phyloP scores from a whole-genome alignment of 30 jellyfish, hydroid and myxozoan species.

The Hydra vulgaris region DNA sequence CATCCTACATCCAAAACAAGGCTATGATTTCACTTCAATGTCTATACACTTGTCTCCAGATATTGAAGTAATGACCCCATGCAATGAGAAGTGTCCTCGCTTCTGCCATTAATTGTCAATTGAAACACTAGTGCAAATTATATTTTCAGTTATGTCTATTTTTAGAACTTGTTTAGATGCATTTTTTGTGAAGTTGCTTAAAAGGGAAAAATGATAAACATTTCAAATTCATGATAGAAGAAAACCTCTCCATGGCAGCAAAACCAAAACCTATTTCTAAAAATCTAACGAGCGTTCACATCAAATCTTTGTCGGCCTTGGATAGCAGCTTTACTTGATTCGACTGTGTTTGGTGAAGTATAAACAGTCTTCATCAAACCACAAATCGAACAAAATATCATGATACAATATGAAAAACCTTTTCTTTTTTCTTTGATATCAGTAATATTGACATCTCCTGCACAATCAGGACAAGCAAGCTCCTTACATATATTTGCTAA shows the following conservation, averaged over 20 bases:
- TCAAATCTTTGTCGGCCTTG: neutral
- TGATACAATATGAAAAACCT: neutral
- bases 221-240: constrained; percentile 4
- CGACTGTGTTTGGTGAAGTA: neutral
- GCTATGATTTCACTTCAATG: neutral
- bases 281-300: neutral
- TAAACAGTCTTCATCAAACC: neutral
- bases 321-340: neutral
- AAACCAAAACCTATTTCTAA: constrained; percentile 1
- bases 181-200: neutral
- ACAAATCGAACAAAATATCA: neutral
- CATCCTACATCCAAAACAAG: neutral
- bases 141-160: too few species aligned
- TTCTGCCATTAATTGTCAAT: neutral
- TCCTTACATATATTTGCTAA: constrained; percentile 5
- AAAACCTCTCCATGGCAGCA: neutral
- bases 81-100: neutral
- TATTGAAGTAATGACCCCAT: neutral
- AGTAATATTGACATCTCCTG: constrained; percentile 2
- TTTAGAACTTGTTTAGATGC: neutral
- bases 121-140: neutral
- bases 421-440: constrained; percentile 2
- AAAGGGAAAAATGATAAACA: neutral
- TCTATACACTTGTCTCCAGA: constrained; percentile 8
- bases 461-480: constrained; percentile 10